Percentiles rank a stretch among this genome's conserved stretches.
These are phyloP conservation scores for Habropoda laboriosa DNA, from an alignment of 1,140 invertebrate genomes.

Conservation along the genomic window DNA sequence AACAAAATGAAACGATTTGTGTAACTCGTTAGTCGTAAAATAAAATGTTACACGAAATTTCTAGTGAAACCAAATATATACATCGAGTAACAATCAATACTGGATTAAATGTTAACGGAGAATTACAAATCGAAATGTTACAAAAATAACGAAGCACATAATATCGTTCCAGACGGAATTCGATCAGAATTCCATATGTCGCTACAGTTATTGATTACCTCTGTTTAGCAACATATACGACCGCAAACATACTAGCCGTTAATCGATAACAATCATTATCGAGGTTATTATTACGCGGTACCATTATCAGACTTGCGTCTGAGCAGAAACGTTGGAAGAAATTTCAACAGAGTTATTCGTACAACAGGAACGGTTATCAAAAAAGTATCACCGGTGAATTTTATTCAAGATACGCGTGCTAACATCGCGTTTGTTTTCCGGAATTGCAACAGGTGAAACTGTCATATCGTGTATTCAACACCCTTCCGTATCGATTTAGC, in stretches of 20 bases:
- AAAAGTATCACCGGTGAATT: background rate
- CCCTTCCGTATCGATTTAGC: background rate
- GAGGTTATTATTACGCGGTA: constrained; percentile 14
- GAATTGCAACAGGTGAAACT: constrained; percentile 17
- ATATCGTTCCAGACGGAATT: background rate
- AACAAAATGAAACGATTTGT: background rate
- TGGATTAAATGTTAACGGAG: no score
- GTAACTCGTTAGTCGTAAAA: no score
- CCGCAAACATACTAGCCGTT: background rate
- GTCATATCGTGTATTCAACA: background rate
- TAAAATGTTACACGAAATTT: no score
- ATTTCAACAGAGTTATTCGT: background rate
- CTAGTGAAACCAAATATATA: background rate
- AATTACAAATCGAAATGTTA: background rate
- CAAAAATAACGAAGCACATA: background rate
- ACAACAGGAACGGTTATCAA: background rate
- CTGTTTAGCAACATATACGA: constrained; percentile 16
- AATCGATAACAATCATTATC: constrained; percentile 35
- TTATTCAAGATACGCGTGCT: background rate
- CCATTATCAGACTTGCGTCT: background rate
- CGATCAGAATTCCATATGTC: background rate
- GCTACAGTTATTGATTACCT: constrained; percentile 23
- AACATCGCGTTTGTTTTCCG: background rate
- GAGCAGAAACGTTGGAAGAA: background rate
- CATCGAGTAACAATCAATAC: no score